A percentile compares a stretch with the other conserved stretches of the same genome.
These are phyloP conservation scores for Tapirus indicus DNA, from an alignment of 2,797 vertebrate species.

Conservation along the genomic window DNA sequence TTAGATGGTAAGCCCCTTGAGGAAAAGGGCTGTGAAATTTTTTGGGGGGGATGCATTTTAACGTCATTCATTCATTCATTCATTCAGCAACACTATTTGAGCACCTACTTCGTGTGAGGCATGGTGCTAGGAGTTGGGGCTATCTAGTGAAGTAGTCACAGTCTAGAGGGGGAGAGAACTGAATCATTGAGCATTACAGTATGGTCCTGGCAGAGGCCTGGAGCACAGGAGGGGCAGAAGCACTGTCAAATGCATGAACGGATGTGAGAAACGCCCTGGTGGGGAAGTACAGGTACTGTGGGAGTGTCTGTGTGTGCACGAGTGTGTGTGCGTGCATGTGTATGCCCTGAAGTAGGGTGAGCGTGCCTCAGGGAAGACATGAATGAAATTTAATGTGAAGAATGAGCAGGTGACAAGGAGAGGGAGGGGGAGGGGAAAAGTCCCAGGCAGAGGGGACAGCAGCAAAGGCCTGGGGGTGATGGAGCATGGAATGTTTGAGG, in stretches of 20 bases:
- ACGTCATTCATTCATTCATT: neutral
- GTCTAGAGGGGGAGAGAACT: neutral
- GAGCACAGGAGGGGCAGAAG: fast-evolving
- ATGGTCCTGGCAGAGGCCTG: neutral
- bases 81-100: neutral
- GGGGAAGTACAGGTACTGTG: neutral
- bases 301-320: neutral
- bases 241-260: neutral
- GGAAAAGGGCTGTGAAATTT: neutral
- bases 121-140: neutral
- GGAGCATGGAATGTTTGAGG: neutral
- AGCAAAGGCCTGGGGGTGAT: neutral
- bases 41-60: neutral
- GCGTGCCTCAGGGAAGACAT: neutral
- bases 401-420: neutral
- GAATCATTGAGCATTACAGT: neutral
- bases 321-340: fast-evolving
- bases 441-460: neutral
- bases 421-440: neutral
- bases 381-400: neutral
- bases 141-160: neutral
- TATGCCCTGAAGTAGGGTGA: neutral
- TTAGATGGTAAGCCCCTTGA: neutral
- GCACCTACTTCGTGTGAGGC: neutral
- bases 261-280: fast-evolving